Evolutionary conservation across 2,797 vertebrate species (phyloP).

Genomic region (Myotis daubentonii): DNA sequence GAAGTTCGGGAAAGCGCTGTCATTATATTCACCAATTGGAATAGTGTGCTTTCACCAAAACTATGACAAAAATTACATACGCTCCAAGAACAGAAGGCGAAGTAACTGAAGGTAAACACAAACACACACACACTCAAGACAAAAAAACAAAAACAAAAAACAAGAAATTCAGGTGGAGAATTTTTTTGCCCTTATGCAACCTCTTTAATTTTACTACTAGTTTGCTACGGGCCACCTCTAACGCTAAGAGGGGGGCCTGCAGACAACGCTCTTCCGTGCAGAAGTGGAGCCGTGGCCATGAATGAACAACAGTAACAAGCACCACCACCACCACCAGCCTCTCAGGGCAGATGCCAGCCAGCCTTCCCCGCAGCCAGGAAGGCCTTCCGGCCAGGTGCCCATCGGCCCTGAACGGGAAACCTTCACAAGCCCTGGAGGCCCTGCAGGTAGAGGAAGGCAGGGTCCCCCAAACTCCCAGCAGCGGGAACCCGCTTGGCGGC

Average conservation of each 20-base stretch:
- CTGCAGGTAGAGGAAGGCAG: too few species aligned
- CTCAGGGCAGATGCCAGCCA: too few species aligned
- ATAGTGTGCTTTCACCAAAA: not conserved
- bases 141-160: not conserved
- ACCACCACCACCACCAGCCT: not conserved
- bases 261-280: not conserved
- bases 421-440: too few species aligned
- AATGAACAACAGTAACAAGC: not conserved
- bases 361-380: too few species aligned
- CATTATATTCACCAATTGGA: not conserved
- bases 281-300: not conserved
- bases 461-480: not conserved
- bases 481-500: not conserved
- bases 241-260: not conserved
- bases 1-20: not conserved
- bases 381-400: too few species aligned
- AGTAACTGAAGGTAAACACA: not conserved
- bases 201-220: not conserved
- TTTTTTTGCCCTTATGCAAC: not conserved
- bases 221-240: not conserved
- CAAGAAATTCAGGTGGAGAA: not conserved
- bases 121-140: too few species aligned
- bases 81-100: not conserved
- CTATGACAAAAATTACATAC: not conserved
- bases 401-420: not conserved